Percentiles rank a stretch among this genome's conserved stretches.
phyloP scores from a whole-genome alignment of 2,888 invertebrate species.

The Ametastegia equiseti region DNA sequence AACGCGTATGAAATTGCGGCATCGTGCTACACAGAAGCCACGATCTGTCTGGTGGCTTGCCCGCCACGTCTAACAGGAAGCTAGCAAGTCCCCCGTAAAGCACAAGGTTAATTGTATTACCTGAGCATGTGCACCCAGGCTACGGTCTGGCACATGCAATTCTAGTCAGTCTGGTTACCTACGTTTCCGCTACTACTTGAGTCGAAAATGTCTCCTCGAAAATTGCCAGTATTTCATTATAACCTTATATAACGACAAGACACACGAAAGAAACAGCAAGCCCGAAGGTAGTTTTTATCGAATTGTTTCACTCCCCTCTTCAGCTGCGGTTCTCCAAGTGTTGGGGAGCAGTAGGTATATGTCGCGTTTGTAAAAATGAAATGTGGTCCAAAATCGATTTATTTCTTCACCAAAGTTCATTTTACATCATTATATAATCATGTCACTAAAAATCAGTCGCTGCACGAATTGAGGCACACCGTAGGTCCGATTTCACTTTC shows the following conservation, averaged over 20 bases:
- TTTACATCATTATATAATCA: no score
- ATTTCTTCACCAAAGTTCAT: no score
- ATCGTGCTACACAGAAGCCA: conserved; percentile 41
- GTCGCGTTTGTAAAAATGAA: no score
- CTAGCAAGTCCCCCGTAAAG: neutral
- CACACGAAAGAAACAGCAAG: conserved; percentile 19
- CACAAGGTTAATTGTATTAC: conserved; percentile 27
- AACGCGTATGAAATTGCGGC: conserved; percentile 70
- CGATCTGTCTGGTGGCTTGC: neutral
- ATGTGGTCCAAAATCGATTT: no score
- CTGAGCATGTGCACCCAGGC: neutral
- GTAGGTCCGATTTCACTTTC: no score
- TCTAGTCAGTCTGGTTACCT: neutral
- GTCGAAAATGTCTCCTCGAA: neutral
- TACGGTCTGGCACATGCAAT: conserved; percentile 14
- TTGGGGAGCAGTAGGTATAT: no score
- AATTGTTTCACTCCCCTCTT: neutral
- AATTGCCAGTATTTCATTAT: neutral
- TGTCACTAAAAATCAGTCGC: no score
- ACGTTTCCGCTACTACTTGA: neutral
- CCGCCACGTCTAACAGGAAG: conserved; percentile 9
- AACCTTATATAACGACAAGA: neutral
- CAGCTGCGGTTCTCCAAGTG: neutral
- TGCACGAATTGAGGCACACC: no score
- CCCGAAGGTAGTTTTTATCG: conserved; percentile 20